phyloP scores from a whole-genome alignment of 2,888 invertebrate genomes.

The Synanthedon andrenaeformis region DNA sequence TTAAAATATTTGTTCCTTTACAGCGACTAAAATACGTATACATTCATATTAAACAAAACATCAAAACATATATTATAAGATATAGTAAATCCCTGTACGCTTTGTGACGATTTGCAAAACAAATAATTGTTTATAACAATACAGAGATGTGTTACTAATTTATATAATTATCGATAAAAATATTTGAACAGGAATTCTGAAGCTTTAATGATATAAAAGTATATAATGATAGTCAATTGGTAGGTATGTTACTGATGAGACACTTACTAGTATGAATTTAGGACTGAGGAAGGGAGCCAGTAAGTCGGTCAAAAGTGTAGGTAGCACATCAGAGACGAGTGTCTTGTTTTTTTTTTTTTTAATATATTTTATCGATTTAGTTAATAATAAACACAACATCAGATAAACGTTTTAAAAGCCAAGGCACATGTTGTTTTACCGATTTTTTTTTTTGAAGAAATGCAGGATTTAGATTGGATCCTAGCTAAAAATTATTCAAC shows the following conservation, averaged over 20 bases:
- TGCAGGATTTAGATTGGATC: conserved; percentile 66
- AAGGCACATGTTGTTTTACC: conserved; percentile 64
- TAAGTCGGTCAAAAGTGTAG: conserved; percentile 17
- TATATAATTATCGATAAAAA: too few species aligned
- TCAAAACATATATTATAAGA: not conserved
- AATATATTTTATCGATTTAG: conserved; percentile 26
- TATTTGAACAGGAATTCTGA: too few species aligned
- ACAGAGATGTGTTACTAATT: too few species aligned
- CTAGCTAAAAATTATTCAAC: conserved; percentile 69
- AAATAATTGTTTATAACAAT: too few species aligned
- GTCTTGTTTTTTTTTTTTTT: conserved; percentile 11
- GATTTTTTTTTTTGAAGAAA: conserved; percentile 56
- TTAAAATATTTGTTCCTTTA: too few species aligned
- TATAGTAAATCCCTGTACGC: not conserved
- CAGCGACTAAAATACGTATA: too few species aligned
- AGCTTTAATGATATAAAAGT: too few species aligned
- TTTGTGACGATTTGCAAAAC: not conserved
- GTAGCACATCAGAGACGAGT: conserved; percentile 43
- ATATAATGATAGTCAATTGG: too few species aligned
- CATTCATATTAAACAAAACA: too few species aligned
- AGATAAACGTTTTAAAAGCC: conserved; percentile 58
- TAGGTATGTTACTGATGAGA: too few species aligned
- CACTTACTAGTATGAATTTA: too few species aligned
- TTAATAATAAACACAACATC: conserved; percentile 47
- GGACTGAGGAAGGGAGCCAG: not conserved